Base-by-base conservation (phyloP, 2,888 invertebrate genomes). In the Oscheius myriophilus region DNA sequence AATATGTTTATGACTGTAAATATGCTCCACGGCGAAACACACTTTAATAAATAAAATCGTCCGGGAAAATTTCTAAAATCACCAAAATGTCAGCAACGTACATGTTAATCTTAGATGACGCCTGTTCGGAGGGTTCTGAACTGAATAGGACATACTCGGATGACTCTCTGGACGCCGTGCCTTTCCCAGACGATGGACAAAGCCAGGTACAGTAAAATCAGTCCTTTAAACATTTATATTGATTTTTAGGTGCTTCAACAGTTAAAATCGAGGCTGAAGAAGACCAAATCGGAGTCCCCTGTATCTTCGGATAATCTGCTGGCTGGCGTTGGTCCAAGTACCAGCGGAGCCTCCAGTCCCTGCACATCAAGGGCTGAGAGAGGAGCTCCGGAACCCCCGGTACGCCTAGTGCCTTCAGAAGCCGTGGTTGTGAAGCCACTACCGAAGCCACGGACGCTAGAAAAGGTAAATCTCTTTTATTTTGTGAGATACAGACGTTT, bases 211-310 rank as follows among this genome's bases (percentile, higher is more conserved):
- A 33, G 33, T 33, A 33, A 33, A 9, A 33, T 6, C 33, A 33
- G 33, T 33, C 9, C 33, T 33, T 33, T 33, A 33, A 6, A 33
- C 33, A 9, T 33, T 33, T 3, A 9, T 33, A 33, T 33, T n/a
- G n/a, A n/a, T n/a, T n/a, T 14, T 45, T 72, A 79, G 57, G 64
- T 78, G 43, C 75, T 84, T 14, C 70, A 73, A 12, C 80, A 86
- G 81, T 72, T 83, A 59, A 84, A 82, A 51, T 71, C 78, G 51
- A 72, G 87, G 75, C 73, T 87, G 77, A 78, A 87, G 81, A 81
- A 86, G 76, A 79, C 82, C 25, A 72, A 72, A 26, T 67, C 75
- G 7, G 70, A 72, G n/a, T 78, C 79, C n/a, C 71, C 71, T 12
- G 53, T 67, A 12, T 57, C 43, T 57, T 51, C 58, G 1, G 61